Conservation (phyloP, 2,113 vertebrate species). For the Synodontis membranacea region DNA sequence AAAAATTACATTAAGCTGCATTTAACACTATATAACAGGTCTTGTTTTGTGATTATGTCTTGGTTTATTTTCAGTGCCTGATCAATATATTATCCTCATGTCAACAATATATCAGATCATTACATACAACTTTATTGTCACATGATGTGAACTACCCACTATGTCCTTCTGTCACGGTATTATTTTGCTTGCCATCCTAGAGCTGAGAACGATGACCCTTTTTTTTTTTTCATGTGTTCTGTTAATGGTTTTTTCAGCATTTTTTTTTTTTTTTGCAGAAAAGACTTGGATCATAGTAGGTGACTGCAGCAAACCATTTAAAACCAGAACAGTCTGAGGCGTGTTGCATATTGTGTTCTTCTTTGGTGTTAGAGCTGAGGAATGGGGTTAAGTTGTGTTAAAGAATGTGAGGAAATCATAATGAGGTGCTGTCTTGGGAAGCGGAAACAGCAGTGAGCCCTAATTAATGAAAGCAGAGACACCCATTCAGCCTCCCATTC, state of each 20-base stretch:
- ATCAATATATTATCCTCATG: neutral
- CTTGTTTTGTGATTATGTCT: conserved; percentile 27
- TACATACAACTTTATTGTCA: neutral
- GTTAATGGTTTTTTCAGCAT: neutral
- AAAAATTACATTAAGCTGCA: conserved; percentile 2
- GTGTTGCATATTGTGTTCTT: conserved; percentile 31
- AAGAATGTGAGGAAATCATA: conserved; percentile 75
- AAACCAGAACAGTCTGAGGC: conserved; percentile 18
- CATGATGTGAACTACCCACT: neutral
- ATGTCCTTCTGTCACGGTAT: neutral
- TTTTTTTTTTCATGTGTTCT: neutral
- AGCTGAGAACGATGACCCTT: no score
- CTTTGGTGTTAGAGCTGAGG: conserved; percentile 69
- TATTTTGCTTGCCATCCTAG: neutral
- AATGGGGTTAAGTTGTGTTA: conserved; percentile 69
- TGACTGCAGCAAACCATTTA: conserved; percentile 20
- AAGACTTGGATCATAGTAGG: conserved; percentile 24
- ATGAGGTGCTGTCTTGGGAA: conserved; percentile 75
- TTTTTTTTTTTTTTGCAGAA: neutral
- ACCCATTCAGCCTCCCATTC: conserved; percentile 82
- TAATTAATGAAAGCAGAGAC: conserved; percentile 84
- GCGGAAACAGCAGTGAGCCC: conserved; percentile 78
- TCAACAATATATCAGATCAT: neutral
- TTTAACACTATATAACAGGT: conserved; percentile 7
- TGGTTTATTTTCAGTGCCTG: conserved; percentile 6